Conservation (phyloP, 2,113 vertebrate species). For the Microcebus ravelobensis region DNA sequence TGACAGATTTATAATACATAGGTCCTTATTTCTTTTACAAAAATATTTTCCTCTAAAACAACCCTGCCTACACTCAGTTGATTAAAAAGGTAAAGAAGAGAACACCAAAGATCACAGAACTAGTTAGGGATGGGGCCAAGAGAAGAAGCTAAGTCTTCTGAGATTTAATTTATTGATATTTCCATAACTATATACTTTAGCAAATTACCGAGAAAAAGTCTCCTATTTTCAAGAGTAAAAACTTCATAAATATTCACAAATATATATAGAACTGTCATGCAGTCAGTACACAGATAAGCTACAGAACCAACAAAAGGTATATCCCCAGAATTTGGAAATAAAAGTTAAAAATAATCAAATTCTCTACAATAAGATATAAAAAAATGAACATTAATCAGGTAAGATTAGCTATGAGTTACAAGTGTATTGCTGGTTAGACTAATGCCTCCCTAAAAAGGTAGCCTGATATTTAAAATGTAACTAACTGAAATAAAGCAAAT, state of each 20-base stretch:
- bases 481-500: background rate
- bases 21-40: background rate
- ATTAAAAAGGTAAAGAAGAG: slow-evolving; percentile 24
- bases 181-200: background rate
- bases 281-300: background rate
- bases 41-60: slow-evolving; percentile 28
- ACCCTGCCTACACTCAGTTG: background rate
- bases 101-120: background rate
- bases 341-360: slow-evolving; percentile 42
- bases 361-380: background rate
- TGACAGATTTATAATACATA: background rate
- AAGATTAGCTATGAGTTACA: background rate
- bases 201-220: background rate
- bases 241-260: background rate
- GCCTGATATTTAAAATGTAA: slow-evolving; percentile 23
- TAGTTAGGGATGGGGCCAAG: background rate
- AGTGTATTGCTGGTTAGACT: background rate
- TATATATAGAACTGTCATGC: background rate
- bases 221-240: background rate
- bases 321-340: background rate
- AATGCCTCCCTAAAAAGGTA: background rate
- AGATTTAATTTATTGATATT: slow-evolving; percentile 8
- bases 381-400: slow-evolving; percentile 16
- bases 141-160: background rate
- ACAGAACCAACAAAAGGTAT: background rate